phyloP scores from a whole-genome alignment of 2,113 vertebrate species.

The Platysternon megacephalum region DNA sequence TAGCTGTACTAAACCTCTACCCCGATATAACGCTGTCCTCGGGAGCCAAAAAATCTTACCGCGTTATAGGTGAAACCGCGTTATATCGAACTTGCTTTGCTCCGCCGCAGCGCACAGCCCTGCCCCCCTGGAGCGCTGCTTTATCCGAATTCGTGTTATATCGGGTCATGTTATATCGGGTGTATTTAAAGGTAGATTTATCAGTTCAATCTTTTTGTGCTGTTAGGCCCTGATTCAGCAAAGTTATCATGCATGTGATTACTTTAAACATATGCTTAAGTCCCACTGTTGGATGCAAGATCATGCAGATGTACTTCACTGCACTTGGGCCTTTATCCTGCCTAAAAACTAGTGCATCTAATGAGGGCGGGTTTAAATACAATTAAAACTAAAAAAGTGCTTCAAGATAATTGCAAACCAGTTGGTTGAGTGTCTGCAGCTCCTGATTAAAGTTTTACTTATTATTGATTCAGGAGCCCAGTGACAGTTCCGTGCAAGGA shows the following conservation, averaged over 20 bases:
- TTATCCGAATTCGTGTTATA: no score
- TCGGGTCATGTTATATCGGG: no score
- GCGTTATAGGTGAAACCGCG: no score
- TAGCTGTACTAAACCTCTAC: no score
- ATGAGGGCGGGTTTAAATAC: neutral
- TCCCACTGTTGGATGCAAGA: neutral
- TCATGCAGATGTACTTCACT: rapidly evolving
- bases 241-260: neutral
- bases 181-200: neutral
- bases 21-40: no score
- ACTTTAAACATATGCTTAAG: neutral
- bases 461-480: neutral
- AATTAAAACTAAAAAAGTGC: neutral
- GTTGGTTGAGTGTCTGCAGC: neutral
- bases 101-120: no score
- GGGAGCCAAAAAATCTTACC: no score
- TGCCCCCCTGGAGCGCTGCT: no score
- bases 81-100: no score
- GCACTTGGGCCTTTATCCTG: neutral
- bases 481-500: neutral
- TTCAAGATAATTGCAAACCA: neutral
- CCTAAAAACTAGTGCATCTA: neutral
- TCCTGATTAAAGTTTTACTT: neutral
- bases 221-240: neutral
- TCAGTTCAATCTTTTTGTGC: neutral